Evolutionary conservation across 2,113 vertebrate genomes (phyloP).

Genomic region (Paraplagusia blochii): DNA sequence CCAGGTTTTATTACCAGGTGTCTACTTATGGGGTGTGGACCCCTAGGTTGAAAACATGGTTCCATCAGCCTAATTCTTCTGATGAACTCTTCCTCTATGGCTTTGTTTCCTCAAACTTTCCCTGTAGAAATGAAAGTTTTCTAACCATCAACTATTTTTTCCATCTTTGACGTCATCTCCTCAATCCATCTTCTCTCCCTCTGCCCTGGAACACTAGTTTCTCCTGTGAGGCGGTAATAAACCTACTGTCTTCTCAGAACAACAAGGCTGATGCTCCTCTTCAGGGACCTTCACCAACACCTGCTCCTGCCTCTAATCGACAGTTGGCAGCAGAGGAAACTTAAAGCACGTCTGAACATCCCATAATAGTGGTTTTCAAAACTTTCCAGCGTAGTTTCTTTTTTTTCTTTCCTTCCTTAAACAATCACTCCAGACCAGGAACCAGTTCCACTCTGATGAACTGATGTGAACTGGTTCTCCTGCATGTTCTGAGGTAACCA

Average conservation of each 20-base stretch:
- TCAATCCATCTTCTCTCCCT: not conserved
- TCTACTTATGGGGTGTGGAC: too few species aligned
- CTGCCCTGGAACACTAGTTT: not conserved
- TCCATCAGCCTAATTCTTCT: too few species aligned
- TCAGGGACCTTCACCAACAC: not conserved
- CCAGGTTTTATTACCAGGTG: too few species aligned
- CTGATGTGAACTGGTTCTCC: conserved; percentile 5
- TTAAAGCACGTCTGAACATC: not conserved
- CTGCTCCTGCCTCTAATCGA: not conserved
- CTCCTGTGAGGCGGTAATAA: not conserved
- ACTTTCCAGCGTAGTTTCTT: not conserved
- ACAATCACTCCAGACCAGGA: not conserved
- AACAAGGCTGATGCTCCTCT: not conserved
- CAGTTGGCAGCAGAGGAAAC: not conserved
- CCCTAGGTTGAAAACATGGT: too few species aligned
- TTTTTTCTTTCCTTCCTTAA: not conserved
- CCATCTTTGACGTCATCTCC: not conserved
- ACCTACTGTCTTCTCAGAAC: not conserved
- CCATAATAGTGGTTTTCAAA: not conserved
- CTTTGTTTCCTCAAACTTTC: too few species aligned
- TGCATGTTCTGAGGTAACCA: conserved; percentile 22
- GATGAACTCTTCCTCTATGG: too few species aligned
- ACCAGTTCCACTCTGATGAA: conserved; percentile 8
- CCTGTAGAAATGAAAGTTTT: too few species aligned
- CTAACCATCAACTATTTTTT: too few species aligned